Evolutionary conservation across 2,113 vertebrate genomes (phyloP).

Genomic region (Laterallus jamaicensis): DNA sequence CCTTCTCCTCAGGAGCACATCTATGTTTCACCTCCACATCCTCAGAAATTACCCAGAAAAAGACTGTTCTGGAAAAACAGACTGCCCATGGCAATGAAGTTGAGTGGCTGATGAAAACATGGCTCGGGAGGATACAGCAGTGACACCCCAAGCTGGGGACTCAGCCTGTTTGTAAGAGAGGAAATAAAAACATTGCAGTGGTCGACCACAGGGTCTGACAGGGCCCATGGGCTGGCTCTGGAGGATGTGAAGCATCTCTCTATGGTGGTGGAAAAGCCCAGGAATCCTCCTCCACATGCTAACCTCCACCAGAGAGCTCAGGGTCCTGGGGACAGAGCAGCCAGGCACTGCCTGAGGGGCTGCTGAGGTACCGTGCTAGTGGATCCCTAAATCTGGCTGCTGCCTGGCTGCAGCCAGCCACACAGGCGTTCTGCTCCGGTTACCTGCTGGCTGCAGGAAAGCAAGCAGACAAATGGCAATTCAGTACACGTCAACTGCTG

Average conservation of each 20-base stretch:
- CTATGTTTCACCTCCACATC: not conserved
- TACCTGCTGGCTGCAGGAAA: constrained; percentile 13
- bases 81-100: not conserved
- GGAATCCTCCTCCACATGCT: not conserved
- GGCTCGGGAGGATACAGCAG: not conserved
- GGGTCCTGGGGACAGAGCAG: not conserved
- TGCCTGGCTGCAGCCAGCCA: not conserved
- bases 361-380: rapidly evolving
- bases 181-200: not conserved
- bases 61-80: not conserved
- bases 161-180: rapidly evolving
- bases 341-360: not conserved
- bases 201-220: not conserved
- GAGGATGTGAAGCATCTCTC: not conserved
- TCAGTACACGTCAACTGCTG: not conserved
- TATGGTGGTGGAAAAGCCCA: not conserved
- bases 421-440: not conserved
- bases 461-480: constrained; percentile 51
- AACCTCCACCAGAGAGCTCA: not conserved
- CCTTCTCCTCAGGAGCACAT: not conserved
- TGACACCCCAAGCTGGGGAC: not conserved
- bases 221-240: not conserved
- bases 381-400: not conserved
- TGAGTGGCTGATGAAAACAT: not conserved
- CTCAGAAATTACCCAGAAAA: not conserved